Evolutionary conservation across 1,140 invertebrate species (phyloP), one percentile per base, ranked within the genome.

Genomic region (Drosophila kanapiae): DNA sequence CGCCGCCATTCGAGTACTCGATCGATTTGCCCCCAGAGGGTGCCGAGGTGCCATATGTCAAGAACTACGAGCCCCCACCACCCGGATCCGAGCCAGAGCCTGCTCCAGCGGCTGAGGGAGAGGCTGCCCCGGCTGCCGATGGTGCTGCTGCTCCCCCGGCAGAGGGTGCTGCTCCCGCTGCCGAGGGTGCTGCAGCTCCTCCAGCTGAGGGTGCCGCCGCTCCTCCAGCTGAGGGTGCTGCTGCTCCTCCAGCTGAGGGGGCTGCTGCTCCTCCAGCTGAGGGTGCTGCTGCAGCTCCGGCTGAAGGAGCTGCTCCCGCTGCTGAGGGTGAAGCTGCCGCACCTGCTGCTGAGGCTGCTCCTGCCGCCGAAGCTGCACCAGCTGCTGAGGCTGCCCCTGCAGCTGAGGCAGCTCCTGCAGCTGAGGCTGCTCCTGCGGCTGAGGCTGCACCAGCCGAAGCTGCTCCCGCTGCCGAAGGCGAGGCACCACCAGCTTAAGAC

Each of bases 1-100:
- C 92, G 68, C 91, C 91, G 58, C 94, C 93, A 87, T 92, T 93
- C 53, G 94, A 94, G 72, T 94, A 93, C 61, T 84, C 90, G 59
- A 84, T 92, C 53, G 91, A 91, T 75, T 72, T 93, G 78, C 92
- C 93, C 53, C 92, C 93, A 68, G 93, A 94, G 84, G 93, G 92
- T 51, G 92, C 94, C 75, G 91, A 92, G 76, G 92, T 90, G 77
- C 93, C 79, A 45, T 93, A 78, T 74, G 91, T 82, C 75, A 93
- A 92, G 90, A 92, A 90, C 79, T 93, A 93, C 59, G 91, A 91
- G 63, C 78, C 87, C 80, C 91, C 93, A 82, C 92, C 93, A 83
- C 81, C 88, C 59, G 93, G 91, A 68, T 82, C 91, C 16, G 92
- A 93, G 71, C 85, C 91, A 80, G 78, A 93, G 90, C 88, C 91